phyloP scores from a whole-genome alignment of 2,888 invertebrate genomes.

The Hydropsyche betteni region DNA sequence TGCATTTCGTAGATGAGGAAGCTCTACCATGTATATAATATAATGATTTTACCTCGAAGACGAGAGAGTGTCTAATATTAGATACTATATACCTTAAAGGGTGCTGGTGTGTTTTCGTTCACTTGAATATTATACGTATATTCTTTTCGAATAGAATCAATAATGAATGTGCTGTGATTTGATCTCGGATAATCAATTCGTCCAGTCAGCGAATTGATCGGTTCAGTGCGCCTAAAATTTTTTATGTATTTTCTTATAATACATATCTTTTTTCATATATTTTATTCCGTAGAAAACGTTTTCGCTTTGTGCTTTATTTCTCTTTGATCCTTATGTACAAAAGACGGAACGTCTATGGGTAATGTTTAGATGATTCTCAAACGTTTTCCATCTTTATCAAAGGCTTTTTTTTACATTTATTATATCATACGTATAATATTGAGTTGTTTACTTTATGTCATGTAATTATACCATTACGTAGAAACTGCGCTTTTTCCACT shows the following conservation, averaged over 20 bases:
- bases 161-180: neutral
- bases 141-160: neutral
- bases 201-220: conserved; percentile 7
- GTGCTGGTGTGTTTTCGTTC: too few species aligned
- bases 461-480: neutral
- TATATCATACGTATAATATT: conserved; percentile 15
- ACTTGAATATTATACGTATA: too few species aligned
- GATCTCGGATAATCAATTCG: neutral
- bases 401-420: conserved; percentile 9
- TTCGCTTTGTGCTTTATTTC: conserved; percentile 23
- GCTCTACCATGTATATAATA: neutral
- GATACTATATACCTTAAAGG: too few species aligned
- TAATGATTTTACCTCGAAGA: conserved; percentile 6
- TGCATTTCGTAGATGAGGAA: neutral
- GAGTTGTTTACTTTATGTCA: neutral
- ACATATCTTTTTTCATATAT: neutral
- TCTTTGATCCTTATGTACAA: conserved; percentile 21
- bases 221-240: neutral
- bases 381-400: conserved; percentile 6
- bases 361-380: conserved; percentile 25
- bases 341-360: conserved; percentile 16
- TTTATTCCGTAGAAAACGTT: conserved; percentile 9
- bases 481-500: neutral
- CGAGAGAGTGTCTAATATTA: too few species aligned
- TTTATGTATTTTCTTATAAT: conserved; percentile 9